Evolutionary conservation across 2,888 invertebrate species (phyloP).

Genomic region (Pheosia gnoma): DNA sequence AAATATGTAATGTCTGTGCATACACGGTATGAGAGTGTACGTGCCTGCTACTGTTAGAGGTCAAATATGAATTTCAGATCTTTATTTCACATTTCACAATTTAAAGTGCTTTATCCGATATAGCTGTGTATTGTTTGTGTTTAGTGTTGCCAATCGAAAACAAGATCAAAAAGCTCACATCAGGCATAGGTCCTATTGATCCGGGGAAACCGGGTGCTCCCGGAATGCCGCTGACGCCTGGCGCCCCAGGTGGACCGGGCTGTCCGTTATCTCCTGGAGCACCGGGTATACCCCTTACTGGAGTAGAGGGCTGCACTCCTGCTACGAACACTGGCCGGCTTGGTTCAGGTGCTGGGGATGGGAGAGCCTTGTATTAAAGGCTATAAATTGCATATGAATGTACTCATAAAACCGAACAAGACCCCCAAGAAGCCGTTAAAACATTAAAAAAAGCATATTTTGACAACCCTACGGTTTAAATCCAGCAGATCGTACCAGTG

Average conservation of each 20-base stretch:
- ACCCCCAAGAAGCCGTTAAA: too few relatives aligned
- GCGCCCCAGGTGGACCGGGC: constrained; percentile 84
- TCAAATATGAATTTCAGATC: too few relatives aligned
- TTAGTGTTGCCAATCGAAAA: too few relatives aligned
- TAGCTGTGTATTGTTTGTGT: too few relatives aligned
- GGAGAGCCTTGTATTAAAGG: neutral
- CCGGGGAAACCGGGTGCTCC: constrained; percentile 89
- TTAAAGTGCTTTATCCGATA: too few relatives aligned
- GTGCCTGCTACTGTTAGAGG: too few relatives aligned
- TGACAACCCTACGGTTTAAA: too few relatives aligned
- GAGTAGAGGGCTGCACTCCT: constrained; percentile 47
- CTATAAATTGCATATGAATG: neutral
- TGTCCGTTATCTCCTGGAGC: constrained; percentile 82
- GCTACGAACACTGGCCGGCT: constrained; percentile 40
- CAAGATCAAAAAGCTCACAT: constrained; percentile 68
- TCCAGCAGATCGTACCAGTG: constrained; percentile 19
- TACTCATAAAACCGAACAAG: too few relatives aligned
- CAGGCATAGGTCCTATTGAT: constrained; percentile 88
- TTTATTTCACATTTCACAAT: too few relatives aligned
- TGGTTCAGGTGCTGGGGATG: constrained; percentile 27
- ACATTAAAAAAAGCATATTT: too few relatives aligned
- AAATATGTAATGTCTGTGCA: neutral
- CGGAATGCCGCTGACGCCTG: constrained; percentile 85
- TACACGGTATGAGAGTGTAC: too few relatives aligned
- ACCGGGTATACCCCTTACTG: constrained; percentile 80